Evolutionary conservation across 1,140 invertebrate species (phyloP), one percentile per base, ranked within the genome.

Genomic region (Lethrus apterus): DNA sequence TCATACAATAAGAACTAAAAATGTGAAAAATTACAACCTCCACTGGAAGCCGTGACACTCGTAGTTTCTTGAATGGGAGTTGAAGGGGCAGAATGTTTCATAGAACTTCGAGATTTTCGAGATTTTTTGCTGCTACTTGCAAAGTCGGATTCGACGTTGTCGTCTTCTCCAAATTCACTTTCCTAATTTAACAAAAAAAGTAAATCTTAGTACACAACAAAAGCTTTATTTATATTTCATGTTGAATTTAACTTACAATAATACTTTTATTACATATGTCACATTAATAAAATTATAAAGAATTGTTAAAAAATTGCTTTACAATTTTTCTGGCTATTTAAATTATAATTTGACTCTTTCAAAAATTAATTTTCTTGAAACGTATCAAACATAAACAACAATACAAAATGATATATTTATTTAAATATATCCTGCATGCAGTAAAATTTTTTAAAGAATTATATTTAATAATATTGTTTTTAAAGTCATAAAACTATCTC

Each of bases 141-240:
- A 55, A 81, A 83, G 55, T 84, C 81, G 46, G 78, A 80, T 44
- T 85, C 79, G 35, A 78, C 82, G 4, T 74, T 79, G 19, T 84
- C 85, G 4, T 83, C 78, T 47, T 80, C 80, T 41, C 74, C 80
- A 67, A 83, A 88, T 51, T 90, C 87, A 60, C 86, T 88, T 54
- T 90, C 87, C 83, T 87, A 54, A 18, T 10, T 14, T n/a, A n/a
- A 26, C 18, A 36, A 19, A 46, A 23, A 21, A 30, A 15, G 23
- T 24, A 24, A 24, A 17, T 2, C 18, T 26, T 7, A 26, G 23
- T 26, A 26, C 5, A 5, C 5, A 26, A 26, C 5, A 26, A n/a
- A 5, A n/a, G 23, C 5, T 5, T n/a, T 7, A n/a, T 26, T 7
- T 7, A 26, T 26, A 7, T 7, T 26, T 5, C 5, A 26, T 26